These are phyloP conservation scores for Chromobotia macracanthus DNA, from an alignment of 2,797 vertebrate genomes.

Conservation along the genomic window DNA sequence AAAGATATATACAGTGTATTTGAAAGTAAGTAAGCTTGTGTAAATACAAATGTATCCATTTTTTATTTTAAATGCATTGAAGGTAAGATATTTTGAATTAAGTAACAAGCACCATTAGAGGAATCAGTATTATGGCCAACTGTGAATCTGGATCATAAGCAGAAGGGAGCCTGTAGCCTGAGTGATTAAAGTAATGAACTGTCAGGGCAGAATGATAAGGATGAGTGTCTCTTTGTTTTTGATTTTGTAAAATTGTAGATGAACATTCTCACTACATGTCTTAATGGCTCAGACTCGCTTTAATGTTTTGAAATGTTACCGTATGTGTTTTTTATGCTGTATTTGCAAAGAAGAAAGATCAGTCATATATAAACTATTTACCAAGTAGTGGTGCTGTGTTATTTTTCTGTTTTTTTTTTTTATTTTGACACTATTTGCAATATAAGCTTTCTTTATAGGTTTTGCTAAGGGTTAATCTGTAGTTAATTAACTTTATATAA, in stretches of 20 bases:
- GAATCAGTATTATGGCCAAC: slow-evolving; percentile 77
- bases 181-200: slow-evolving; percentile 54
- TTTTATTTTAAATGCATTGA: slow-evolving; percentile 73
- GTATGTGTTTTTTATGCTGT: slow-evolving; percentile 81
- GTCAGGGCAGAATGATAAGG: slow-evolving; percentile 48
- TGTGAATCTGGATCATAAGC: slow-evolving; percentile 74
- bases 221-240: slow-evolving; percentile 70
- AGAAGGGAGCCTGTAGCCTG: slow-evolving; percentile 30
- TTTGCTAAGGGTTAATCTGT: too few relatives aligned
- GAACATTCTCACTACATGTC: slow-evolving; percentile 72
- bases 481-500: too few relatives aligned
- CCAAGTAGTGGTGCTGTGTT: slow-evolving; percentile 55
- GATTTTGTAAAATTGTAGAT: slow-evolving; percentile 46
- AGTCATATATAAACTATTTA: slow-evolving; percentile 81
- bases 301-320: slow-evolving; percentile 78
- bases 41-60: slow-evolving; percentile 79
- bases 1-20: slow-evolving; percentile 72
- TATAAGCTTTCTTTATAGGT: too few relatives aligned
- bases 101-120: slow-evolving; percentile 62
- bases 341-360: slow-evolving; percentile 83
- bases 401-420: slow-evolving; percentile 31
- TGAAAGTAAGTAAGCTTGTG: slow-evolving; percentile 79
- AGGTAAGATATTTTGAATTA: slow-evolving; percentile 79
- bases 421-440: too few relatives aligned
- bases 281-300: slow-evolving; percentile 76